These are phyloP conservation scores for Aphaenogaster ashmeadi DNA, from an alignment of 1,140 invertebrate species.

Conservation along the genomic window DNA sequence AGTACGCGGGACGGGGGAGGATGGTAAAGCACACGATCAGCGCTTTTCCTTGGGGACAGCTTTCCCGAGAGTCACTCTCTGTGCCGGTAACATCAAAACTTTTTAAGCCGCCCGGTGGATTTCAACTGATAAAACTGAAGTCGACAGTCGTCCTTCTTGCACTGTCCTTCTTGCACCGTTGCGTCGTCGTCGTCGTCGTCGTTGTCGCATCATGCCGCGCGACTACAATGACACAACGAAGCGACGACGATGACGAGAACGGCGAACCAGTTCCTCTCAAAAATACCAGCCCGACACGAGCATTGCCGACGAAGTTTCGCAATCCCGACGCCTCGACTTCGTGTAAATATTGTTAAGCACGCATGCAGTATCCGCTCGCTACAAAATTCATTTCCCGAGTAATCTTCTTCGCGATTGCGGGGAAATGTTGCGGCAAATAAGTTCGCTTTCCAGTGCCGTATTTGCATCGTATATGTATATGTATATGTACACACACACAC, in stretches of 20 bases:
- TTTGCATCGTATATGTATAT: neutral
- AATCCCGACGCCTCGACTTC: neutral
- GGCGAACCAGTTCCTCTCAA: neutral
- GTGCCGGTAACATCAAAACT: slow-evolving; percentile 47
- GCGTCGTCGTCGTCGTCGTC: neutral
- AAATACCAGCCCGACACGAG: neutral
- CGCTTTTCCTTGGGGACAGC: slow-evolving; percentile 25
- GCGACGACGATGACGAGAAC: neutral
- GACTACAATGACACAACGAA: slow-evolving; percentile 8
- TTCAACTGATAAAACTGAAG: slow-evolving; percentile 56
- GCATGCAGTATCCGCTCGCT: neutral
- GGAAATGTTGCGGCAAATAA: slow-evolving; percentile 35
- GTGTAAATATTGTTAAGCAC: slow-evolving; percentile 38
- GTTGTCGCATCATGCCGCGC: neutral
- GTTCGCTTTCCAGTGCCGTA: neutral
- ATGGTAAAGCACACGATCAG: slow-evolving; percentile 37
- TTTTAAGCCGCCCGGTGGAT: slow-evolving; percentile 55
- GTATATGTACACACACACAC: no score
- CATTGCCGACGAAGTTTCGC: slow-evolving; percentile 1
- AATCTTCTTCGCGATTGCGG: slow-evolving; percentile 15
- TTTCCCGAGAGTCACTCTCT: slow-evolving; percentile 1
- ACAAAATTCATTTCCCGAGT: slow-evolving; percentile 24
- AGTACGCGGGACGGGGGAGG: neutral
- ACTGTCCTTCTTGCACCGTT: slow-evolving; percentile 6
- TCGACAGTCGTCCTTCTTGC: slow-evolving; percentile 38